Evolutionary conservation across 2,888 invertebrate species (phyloP).

Genomic region (Alsophila aescularia): DNA sequence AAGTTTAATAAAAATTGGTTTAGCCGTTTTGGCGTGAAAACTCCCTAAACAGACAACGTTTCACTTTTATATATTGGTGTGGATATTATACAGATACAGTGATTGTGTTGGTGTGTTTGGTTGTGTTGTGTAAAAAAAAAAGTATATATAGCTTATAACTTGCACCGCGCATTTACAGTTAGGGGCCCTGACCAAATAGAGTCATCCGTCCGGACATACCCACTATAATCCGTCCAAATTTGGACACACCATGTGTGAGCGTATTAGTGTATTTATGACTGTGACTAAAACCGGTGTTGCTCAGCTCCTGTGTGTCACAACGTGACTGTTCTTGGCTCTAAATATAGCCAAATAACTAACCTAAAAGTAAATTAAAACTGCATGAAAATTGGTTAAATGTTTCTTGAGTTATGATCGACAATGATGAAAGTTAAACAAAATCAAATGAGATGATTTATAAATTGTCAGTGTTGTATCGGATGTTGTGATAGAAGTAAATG

Average conservation of each 20-base stretch:
- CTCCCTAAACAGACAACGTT: too few relatives aligned
- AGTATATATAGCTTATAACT: constrained; percentile 36
- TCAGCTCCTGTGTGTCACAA: neutral
- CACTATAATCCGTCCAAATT: constrained; percentile 45
- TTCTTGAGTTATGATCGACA: too few relatives aligned
- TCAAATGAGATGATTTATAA: too few relatives aligned
- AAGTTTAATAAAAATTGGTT: too few relatives aligned
- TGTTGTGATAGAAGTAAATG: neutral
- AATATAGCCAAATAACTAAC: neutral
- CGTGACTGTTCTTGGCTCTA: neutral
- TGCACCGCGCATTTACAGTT: constrained; percentile 60
- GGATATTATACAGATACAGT: too few relatives aligned
- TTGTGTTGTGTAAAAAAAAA: too few relatives aligned
- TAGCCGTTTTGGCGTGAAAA: too few relatives aligned
- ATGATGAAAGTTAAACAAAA: neutral
- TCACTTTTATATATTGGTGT: too few relatives aligned
- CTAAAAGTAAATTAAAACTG: too few relatives aligned
- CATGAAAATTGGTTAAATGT: too few relatives aligned
- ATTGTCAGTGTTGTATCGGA: neutral
- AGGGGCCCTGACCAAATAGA: constrained; percentile 72
- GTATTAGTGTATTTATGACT: neutral
- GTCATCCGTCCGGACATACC: constrained; percentile 67
- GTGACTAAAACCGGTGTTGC: neutral
- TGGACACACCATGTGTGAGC: constrained; percentile 1
- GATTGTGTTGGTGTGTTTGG: too few relatives aligned